phyloP scores from a whole-genome alignment of 2,797 vertebrate genomes.

The Cichlasoma orientale region DNA sequence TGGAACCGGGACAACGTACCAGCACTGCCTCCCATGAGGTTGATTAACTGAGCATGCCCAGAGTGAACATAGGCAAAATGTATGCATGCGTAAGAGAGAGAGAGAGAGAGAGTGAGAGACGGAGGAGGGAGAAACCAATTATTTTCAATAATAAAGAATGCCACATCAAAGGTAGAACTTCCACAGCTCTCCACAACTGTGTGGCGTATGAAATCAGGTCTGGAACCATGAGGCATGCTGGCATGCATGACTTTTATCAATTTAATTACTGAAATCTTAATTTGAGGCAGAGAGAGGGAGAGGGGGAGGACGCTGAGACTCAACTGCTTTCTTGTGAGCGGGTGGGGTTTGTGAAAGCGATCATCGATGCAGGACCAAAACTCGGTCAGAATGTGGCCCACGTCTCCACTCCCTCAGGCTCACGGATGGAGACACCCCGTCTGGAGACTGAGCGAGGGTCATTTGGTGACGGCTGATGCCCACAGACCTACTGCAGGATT shows the following conservation, averaged over 20 bases:
- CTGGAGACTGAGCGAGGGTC: slow-evolving; percentile 66
- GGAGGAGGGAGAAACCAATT: slow-evolving; percentile 77
- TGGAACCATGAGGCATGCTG: slow-evolving; percentile 78
- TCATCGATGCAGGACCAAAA: slow-evolving; percentile 59
- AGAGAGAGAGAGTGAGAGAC: neutral
- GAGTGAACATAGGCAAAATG: slow-evolving; percentile 50
- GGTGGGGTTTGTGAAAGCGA: slow-evolving; percentile 63
- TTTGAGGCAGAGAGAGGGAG: slow-evolving; percentile 68
- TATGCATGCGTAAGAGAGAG: slow-evolving; percentile 20
- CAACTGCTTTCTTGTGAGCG: slow-evolving; percentile 49
- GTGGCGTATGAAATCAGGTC: slow-evolving; percentile 76
- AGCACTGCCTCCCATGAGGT: slow-evolving; percentile 43
- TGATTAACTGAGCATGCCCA: slow-evolving; percentile 76
- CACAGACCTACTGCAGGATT: slow-evolving; percentile 65
- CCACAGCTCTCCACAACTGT: slow-evolving; percentile 69
- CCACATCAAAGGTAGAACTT: slow-evolving; percentile 84
- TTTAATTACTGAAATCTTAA: slow-evolving; percentile 85
- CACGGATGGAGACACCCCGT: slow-evolving; percentile 40
- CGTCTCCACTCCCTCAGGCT: slow-evolving; percentile 59
- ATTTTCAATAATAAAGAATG: slow-evolving; percentile 82
- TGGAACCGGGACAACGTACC: slow-evolving; percentile 18
- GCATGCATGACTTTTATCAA: slow-evolving; percentile 81
- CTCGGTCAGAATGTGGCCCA: slow-evolving; percentile 59
- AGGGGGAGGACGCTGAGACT: slow-evolving; percentile 46
- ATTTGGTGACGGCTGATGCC: slow-evolving; percentile 56